Base-by-base conservation (phyloP, 2,888 invertebrate genomes). In the Tuberolachnus salignus region DNA sequence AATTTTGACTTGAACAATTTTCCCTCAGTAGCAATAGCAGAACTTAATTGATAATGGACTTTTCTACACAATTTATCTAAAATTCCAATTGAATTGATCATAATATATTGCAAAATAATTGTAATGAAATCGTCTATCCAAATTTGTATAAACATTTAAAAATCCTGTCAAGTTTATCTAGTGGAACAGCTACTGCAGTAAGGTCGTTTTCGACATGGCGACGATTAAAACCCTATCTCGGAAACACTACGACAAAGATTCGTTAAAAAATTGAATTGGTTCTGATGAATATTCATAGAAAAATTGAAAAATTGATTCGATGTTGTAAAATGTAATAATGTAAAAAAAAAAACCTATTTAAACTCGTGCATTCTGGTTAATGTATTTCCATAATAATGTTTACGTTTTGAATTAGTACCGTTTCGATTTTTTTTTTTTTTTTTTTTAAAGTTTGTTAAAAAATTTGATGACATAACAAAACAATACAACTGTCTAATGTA, bases 51-150 rank as follows among this genome's bases (percentile, higher is more conserved):
- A 57, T 42, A 44, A 44, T 46, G 64, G 21, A 64, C 42, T 63
- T 11, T n/a, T 63, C 10, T 42, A n/a, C 8, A 63, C 42, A 59
- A 26, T 59, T 10, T 16, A 14, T 59, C 59, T 59, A 59, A 59
- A 59, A 59, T 59, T 59, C 13, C 26, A 59, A 26, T 26, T 10
- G 14, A 59, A 26, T 2, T 59, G 59, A 59, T n/a, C n/a, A n/a
- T n/a, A n/a, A n/a, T n/a, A n/a, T n/a, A 26, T 59, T 59, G 13
- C 59, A 26, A 26, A 59, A 59, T 59, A 59, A 59, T 59, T 59
- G 59, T 59, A 59, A 59, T 59, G 59, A 59, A 59, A 26, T 26
- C 13, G 26, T 26, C 59, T 59, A 10, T 59, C 59, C 59, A 59
- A 59, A 59, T 59, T 26, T 59, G 26, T 59, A 59, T 10, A 59